Conservation (phyloP, 2,797 vertebrate genomes). For the Oceanodroma leucorhoa region DNA sequence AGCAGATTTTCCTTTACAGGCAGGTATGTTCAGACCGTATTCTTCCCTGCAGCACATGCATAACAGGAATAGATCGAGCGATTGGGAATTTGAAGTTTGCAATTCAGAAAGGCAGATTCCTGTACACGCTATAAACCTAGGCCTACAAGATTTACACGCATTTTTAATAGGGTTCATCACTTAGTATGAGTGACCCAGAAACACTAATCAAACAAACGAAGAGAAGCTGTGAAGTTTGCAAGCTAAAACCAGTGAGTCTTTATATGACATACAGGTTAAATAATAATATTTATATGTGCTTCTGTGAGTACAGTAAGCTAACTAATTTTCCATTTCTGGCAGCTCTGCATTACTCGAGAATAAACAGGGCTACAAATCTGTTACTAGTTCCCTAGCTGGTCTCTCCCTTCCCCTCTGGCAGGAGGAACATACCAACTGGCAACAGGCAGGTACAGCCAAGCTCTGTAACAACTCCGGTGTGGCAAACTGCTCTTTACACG, state of each 20-base stretch:
- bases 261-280: background rate
- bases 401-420: background rate
- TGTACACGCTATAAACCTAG: background rate
- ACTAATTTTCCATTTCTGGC: background rate
- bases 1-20: background rate
- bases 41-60: accelerated
- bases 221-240: background rate
- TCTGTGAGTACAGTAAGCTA: background rate
- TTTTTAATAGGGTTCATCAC: background rate
- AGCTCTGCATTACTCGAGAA: background rate
- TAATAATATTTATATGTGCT: background rate
- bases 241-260: background rate
- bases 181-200: background rate
- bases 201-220: background rate
- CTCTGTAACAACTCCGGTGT: background rate
- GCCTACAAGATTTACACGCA: background rate
- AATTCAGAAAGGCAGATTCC: background rate
- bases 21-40: background rate
- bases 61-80: background rate
- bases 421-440: accelerated
- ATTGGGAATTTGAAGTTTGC: background rate
- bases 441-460: background rate
- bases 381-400: background rate
- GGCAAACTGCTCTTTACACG: background rate
- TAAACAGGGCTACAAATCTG: background rate